Percentiles rank a stretch among this genome's conserved stretches.
These are phyloP conservation scores for Platyscapa corneri DNA, from an alignment of 1,140 invertebrate species.

Conservation along the genomic window DNA sequence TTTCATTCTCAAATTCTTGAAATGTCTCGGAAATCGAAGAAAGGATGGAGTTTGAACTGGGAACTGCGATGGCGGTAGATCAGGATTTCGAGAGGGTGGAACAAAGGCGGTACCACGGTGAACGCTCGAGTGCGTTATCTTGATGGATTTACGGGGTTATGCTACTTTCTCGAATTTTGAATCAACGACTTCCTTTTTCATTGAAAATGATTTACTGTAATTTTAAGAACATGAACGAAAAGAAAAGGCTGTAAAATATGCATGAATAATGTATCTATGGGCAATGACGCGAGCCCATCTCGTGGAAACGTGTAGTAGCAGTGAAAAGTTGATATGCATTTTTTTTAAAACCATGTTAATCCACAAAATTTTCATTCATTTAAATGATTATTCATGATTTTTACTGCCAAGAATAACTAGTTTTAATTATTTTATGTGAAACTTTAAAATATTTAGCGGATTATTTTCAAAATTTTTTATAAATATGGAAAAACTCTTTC, in stretches of 20 bases:
- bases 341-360: neutral
- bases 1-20: conserved; percentile 2
- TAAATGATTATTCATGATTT: neutral
- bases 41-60: neutral
- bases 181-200: neutral
- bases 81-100: conserved; percentile 16
- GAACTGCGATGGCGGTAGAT: neutral
- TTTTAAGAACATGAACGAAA: neutral
- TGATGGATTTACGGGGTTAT: conserved; percentile 14
- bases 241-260: neutral
- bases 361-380: neutral
- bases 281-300: neutral
- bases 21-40: conserved; percentile 1
- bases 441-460: too few relatives aligned
- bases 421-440: too few relatives aligned
- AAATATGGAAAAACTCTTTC: too few relatives aligned
- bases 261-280: neutral
- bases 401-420: neutral
- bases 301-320: neutral
- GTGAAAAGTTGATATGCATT: neutral
- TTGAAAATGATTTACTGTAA: neutral
- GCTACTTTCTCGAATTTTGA: conserved; percentile 10
- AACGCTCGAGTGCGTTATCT: neutral
- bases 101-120: conserved; percentile 6
- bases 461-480: too few relatives aligned